Percentiles rank a stretch among this genome's conserved stretches.
Evolutionary conservation across 2,113 vertebrate genomes (phyloP).

Genomic region (Gracilinanus agilis): DNA sequence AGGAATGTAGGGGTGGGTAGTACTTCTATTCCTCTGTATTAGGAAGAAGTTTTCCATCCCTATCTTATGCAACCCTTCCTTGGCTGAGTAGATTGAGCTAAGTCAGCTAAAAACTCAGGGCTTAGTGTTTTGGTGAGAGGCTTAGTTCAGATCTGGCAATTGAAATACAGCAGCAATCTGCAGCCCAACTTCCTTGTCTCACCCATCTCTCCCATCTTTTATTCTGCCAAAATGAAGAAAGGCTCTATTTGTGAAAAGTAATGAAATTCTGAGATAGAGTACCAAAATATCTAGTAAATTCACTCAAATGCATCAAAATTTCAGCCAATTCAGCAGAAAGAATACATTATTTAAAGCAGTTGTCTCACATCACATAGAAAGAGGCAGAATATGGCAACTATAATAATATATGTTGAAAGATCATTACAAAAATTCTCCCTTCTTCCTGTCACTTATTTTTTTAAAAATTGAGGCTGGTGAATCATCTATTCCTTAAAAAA

Average conservation of each 20-base stretch:
- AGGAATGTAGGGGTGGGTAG: neutral
- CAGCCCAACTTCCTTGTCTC: neutral
- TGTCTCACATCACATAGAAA: neutral
- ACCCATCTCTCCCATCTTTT: neutral
- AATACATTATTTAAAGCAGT: slow-evolving; percentile 4
- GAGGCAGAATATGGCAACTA: neutral
- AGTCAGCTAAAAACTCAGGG: neutral
- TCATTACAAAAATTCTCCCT: neutral
- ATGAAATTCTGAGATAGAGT: neutral
- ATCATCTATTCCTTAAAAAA: neutral
- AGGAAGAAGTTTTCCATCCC: neutral
- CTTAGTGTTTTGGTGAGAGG: neutral
- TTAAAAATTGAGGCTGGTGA: neutral
- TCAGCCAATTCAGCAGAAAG: neutral
- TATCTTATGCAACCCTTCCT: neutral
- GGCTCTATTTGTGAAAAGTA: neutral
- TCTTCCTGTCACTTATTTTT: neutral
- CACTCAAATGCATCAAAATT: neutral
- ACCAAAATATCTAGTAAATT: neutral
- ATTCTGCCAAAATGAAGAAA: neutral
- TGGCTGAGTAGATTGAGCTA: slow-evolving; percentile 7
- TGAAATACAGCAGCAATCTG: neutral
- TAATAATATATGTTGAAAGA: neutral
- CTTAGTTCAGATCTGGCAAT: neutral
- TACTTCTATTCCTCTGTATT: neutral